Percentiles rank a stretch among this genome's conserved stretches.
Evolutionary conservation across 2,888 invertebrate genomes (phyloP).

Genomic region (Saturnia pavonia): DNA sequence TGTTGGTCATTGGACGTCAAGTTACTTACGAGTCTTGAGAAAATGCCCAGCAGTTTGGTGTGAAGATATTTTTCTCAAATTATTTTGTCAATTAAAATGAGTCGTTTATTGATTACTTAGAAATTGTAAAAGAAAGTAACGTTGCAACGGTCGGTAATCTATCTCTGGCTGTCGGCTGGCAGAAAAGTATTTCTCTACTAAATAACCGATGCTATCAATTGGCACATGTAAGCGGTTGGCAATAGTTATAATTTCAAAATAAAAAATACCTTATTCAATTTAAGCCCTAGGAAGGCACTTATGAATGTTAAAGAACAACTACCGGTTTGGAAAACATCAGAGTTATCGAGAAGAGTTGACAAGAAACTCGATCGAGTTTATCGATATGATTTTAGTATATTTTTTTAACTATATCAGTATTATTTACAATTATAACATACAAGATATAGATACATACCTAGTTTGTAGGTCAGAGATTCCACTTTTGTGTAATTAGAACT

Average conservation of each 20-base stretch:
- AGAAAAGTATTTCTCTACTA: constrained; percentile 81
- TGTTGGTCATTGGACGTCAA: background rate
- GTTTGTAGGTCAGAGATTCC: too few species aligned
- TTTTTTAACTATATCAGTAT: too few species aligned
- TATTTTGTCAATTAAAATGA: background rate
- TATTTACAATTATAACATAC: too few species aligned
- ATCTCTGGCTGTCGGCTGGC: constrained; percentile 63
- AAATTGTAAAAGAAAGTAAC: background rate
- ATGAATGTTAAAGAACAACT: too few species aligned
- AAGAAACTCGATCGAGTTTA: too few species aligned
- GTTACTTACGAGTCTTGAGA: background rate
- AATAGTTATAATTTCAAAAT: background rate
- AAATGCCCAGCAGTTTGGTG: background rate
- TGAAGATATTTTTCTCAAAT: background rate
- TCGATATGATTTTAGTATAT: too few species aligned
- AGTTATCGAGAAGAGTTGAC: too few species aligned
- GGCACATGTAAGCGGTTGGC: background rate
- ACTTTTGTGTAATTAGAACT: too few species aligned
- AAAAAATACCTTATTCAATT: too few species aligned
- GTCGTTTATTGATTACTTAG: background rate
- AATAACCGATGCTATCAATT: constrained; percentile 70
- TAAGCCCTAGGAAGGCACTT: too few species aligned
- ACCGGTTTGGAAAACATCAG: too few species aligned
- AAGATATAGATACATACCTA: too few species aligned
- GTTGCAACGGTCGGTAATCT: background rate